A percentile compares a stretch with the other conserved stretches of the same genome.
phyloP scores from a whole-genome alignment of 1,140 invertebrate genomes.

The Aphelinus atriplicis region DNA sequence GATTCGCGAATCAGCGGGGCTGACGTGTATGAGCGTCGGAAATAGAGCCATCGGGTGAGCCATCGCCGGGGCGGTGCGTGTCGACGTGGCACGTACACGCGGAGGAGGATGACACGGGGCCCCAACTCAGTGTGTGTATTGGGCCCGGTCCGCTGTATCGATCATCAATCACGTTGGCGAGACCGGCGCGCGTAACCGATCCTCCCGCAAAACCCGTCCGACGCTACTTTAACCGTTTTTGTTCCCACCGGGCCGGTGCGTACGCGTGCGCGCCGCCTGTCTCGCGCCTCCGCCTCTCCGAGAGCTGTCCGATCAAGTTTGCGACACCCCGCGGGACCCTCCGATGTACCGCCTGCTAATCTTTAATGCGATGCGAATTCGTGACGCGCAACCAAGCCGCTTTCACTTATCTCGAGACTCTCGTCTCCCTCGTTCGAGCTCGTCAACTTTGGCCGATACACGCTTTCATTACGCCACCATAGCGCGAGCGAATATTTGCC shows the following conservation, averaged over 20 bases:
- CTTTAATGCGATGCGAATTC: constrained; percentile 25
- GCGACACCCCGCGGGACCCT: neutral
- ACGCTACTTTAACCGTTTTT: neutral
- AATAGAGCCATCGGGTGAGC: too few relatives aligned
- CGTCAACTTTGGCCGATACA: neutral
- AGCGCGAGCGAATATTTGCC: too few relatives aligned
- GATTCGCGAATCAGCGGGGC: too few relatives aligned
- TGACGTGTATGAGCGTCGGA: too few relatives aligned
- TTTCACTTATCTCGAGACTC: neutral
- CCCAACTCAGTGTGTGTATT: neutral
- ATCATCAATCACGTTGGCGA: neutral
- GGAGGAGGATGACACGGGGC: too few relatives aligned
- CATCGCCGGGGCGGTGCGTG: too few relatives aligned
- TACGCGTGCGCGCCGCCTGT: too few relatives aligned
- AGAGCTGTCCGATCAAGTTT: constrained; percentile 20
- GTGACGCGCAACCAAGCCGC: neutral
- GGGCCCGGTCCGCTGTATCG: neutral
- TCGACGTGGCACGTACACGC: too few relatives aligned
- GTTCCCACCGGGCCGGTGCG: neutral
- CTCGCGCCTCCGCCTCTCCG: too few relatives aligned
- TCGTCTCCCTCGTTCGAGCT: neutral
- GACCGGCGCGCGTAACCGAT: neutral
- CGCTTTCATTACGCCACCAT: too few relatives aligned
- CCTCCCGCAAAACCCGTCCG: too few relatives aligned
- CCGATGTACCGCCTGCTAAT: neutral